Conservation (phyloP, 2,797 vertebrate genomes). For the Micrastur ruficollis region DNA sequence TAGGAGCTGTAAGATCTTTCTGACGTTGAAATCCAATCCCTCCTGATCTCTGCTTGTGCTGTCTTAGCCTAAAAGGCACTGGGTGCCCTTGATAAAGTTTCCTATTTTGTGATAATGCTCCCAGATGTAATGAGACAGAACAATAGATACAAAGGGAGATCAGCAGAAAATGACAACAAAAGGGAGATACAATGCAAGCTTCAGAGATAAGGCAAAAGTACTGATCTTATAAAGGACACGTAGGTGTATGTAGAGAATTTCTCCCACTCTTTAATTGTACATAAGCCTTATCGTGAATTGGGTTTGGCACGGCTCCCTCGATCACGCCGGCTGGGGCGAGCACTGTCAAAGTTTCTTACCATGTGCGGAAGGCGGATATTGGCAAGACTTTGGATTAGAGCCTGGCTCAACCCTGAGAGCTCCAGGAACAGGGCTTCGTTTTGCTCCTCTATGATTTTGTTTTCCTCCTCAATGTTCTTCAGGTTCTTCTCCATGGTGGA, state of each 20-base stretch:
- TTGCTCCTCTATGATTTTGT: slow-evolving; percentile 98
- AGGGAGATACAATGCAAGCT: slow-evolving; percentile 26
- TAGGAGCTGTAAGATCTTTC: slow-evolving; percentile 52
- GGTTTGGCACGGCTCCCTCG: neutral
- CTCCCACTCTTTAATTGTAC: neutral
- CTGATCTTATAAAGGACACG: slow-evolving; percentile 27
- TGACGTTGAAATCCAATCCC: slow-evolving; percentile 54
- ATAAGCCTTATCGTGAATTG: neutral
- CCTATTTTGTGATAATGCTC: slow-evolving; percentile 41
- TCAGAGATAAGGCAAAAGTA: slow-evolving; percentile 27
- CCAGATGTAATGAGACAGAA: slow-evolving; percentile 55
- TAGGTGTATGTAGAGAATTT: neutral
- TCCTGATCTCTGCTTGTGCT: slow-evolving; percentile 53
- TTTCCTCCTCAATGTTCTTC: slow-evolving; percentile 95
- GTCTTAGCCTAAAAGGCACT: slow-evolving; percentile 44
- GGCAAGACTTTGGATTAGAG: slow-evolving; percentile 95
- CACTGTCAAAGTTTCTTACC: slow-evolving; percentile 76
- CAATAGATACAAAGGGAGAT: slow-evolving; percentile 43
- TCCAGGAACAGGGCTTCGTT: slow-evolving; percentile 97
- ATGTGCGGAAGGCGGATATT: slow-evolving; percentile 97
- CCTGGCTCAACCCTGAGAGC: slow-evolving; percentile 95
- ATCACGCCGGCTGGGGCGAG: accelerated
- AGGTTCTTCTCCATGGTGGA: slow-evolving; percentile 98
- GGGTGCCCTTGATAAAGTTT: slow-evolving; percentile 57
- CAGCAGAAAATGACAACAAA: slow-evolving; percentile 49